Evolutionary conservation across 1,140 invertebrate species (phyloP).

Genomic region (Copidosoma floridanum): DNA sequence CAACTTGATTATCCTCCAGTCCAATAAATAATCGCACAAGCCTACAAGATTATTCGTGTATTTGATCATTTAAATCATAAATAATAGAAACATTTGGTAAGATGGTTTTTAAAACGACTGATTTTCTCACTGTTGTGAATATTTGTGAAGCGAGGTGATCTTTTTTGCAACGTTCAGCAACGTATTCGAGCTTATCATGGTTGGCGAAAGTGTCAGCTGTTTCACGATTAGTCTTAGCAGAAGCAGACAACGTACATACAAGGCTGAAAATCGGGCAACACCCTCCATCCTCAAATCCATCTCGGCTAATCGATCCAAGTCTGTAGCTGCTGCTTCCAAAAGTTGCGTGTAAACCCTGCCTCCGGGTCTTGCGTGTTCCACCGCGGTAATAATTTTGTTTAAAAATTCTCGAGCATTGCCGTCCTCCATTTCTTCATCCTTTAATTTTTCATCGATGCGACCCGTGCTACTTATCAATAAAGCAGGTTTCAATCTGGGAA

Average conservation of each 20-base stretch:
- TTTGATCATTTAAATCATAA: background rate
- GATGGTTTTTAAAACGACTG: background rate
- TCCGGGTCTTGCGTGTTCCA: slow-evolving; percentile 65
- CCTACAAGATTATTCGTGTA: slow-evolving; percentile 44
- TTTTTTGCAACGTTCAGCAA: slow-evolving; percentile 55
- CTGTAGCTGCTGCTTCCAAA: slow-evolving; percentile 69
- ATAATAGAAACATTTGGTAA: too few relatives aligned
- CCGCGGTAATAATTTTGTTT: slow-evolving; percentile 69
- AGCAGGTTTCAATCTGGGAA: slow-evolving; percentile 78
- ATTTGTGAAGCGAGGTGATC: slow-evolving; percentile 65
- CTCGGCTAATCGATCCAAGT: slow-evolving; percentile 74
- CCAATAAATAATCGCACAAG: slow-evolving; percentile 83
- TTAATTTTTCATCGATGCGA: slow-evolving; percentile 35
- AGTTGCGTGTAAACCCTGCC: slow-evolving; percentile 64
- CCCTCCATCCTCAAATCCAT: slow-evolving; percentile 81
- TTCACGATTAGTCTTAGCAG: slow-evolving; percentile 50
- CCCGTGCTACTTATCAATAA: slow-evolving; percentile 37
- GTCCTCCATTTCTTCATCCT: slow-evolving; percentile 42
- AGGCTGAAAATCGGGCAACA: slow-evolving; percentile 79
- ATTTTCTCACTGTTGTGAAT: slow-evolving; percentile 64
- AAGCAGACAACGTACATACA: slow-evolving; percentile 67
- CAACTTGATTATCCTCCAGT: slow-evolving; percentile 70
- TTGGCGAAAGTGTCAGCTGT: slow-evolving; percentile 42
- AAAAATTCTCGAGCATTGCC: slow-evolving; percentile 63
- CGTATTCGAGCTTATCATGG: slow-evolving; percentile 50